Base-by-base conservation (phyloP, 2,113 vertebrate genomes). In the Cariama cristata region DNA sequence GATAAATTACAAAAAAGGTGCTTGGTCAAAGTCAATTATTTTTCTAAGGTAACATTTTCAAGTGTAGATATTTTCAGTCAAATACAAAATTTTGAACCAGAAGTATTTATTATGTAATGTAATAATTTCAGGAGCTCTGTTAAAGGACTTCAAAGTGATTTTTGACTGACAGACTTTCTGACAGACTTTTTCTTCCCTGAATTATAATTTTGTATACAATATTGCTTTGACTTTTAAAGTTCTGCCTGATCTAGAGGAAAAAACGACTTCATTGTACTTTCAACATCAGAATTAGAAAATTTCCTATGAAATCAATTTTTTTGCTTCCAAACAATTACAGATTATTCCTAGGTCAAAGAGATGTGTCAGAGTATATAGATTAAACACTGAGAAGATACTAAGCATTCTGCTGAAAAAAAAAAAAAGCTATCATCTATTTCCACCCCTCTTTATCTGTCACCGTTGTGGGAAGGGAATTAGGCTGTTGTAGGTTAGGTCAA, bases 241-340 rank as follows among this genome's bases (percentile, higher is more conserved):
- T 67, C 69, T 86, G 4, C 5, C 11, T 32, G 4, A 35, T 83
- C 19, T 63, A 59, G 32, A 83, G 8, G 8, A 56, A 81, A 45
- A 88, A 59, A 1, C 0, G 52, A 7, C 8, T n/a, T 40, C 5
- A 4, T 45, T 33, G 2, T 52, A 45, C 9, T 76, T 63, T 17
- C 10, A 90, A 44, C 56, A 67, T 17, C 5, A 79, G 33, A 86
- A 86, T 9, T 32, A 6, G 15, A 77, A 64, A 40, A 60, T 47
- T 88, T 80, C 13, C 5, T 45, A 32, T 8, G 1, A 63, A 69
- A 13, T 14, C 1, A 2, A 0, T 5, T 11, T 38, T 19, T 53
- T 72, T 58, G 2, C 8, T 84, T 68, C 32, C 32, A 58, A 49
- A 30, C 4, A 30, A 5, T 44, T 40, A 21, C 1, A 53, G 14